phyloP scores from a whole-genome alignment of 2,888 invertebrate genomes.

The Aphodius granarius region DNA sequence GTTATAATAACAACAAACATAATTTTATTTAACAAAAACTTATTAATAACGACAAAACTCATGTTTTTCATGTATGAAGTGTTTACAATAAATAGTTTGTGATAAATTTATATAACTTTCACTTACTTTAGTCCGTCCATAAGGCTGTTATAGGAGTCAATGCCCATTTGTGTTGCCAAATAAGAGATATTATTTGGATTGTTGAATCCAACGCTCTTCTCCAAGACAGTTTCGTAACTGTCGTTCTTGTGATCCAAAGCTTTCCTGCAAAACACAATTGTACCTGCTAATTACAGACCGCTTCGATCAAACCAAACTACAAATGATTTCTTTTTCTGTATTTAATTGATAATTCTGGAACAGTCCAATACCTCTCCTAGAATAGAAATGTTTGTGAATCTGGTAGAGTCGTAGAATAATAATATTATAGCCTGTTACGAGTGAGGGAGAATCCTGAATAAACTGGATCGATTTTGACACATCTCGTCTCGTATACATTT shows the following conservation, averaged over 20 bases:
- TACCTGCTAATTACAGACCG: constrained; percentile 35
- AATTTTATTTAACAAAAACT: too few species aligned
- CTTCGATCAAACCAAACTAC: constrained; percentile 28
- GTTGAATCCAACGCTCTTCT: constrained; percentile 82
- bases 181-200: constrained; percentile 87
- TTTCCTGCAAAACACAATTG: constrained; percentile 61
- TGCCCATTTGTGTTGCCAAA: constrained; percentile 74
- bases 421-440: background rate
- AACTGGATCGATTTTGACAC: background rate
- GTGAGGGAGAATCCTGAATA: background rate
- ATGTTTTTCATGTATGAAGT: too few species aligned
- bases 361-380: constrained; percentile 27
- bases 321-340: constrained; percentile 16
- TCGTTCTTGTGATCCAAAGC: constrained; percentile 78
- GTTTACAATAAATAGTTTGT: too few species aligned
- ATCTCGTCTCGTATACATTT: constrained; percentile 16
- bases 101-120: too few species aligned
- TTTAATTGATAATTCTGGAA: constrained; percentile 19
- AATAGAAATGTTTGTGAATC: constrained; percentile 35
- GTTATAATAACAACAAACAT: too few species aligned
- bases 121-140: constrained; percentile 71
- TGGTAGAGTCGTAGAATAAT: constrained; percentile 19
- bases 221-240: constrained; percentile 79
- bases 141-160: constrained; percentile 71
- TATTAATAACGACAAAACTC: too few species aligned